Base-by-base conservation (phyloP, 37 sponge, comb jelly and placozoan species). In the Beroe ovata region DNA sequence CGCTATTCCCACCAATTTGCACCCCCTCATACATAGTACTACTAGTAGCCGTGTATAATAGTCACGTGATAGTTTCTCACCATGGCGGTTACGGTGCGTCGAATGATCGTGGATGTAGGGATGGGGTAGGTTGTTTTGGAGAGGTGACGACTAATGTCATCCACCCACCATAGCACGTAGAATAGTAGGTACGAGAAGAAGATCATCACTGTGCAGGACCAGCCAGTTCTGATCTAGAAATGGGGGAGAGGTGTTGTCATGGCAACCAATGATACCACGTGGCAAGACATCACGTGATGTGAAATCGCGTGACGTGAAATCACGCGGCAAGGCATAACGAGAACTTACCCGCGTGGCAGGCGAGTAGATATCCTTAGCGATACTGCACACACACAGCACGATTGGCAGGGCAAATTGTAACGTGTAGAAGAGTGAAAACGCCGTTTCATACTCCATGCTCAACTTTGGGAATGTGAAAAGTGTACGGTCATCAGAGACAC, bases 71-170 rank as follows among this genome's bases (percentile, higher is more conserved):
- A n/a, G n/a, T n/a, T n/a, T n/a, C 69, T 66, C 36, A 66, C 69
- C 69, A 66, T 66, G 69, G 34, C 25, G 8, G 69, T 32, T 4
- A 30, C 69, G 34, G 69, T 30, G 32, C 69, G 33, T 1, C 69
- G 25, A 37, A 66, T 37, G 14, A 66, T 66, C 8, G 30, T 30
- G 4, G 69, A 34, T 4, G 69, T 66, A 16, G 69, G 30, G 69
- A 66, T 66, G 36, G 69, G 69, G 69, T 66, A 66, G 69, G 69
- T 66, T 34, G 69, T 66, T 33, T 30, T 66, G 35, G 69, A 29
- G 36, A 66, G 30, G 36, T 66, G 69, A 2, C 69, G 32, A 37
- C 69, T 66, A 37, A 66, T 66, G 16, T 66, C 69, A 33, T 66
- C 69, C 33, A 66, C 69, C 69, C 69, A 66, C 69, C 69, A 66